Conservation (phyloP, 2,113 vertebrate species). For the Melanotaenia duboulayi region DNA sequence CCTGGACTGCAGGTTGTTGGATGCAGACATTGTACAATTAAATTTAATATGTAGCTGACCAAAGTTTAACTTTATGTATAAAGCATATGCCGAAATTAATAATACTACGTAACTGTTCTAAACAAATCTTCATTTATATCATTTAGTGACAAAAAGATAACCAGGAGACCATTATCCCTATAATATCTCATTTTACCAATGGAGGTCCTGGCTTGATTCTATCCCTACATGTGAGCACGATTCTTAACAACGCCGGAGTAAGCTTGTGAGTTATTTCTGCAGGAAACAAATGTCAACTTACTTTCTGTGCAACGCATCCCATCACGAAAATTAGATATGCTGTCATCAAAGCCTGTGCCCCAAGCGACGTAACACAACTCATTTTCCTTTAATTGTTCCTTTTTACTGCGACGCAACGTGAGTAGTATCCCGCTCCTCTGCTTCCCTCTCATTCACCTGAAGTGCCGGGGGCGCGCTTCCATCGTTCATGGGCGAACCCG, state of each 20-base stretch:
- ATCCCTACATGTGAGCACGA: constrained; percentile 36
- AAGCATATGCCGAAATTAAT: constrained; percentile 26
- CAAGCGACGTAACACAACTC: constrained; percentile 66
- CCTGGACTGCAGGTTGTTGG: background rate
- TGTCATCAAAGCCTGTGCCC: constrained; percentile 71
- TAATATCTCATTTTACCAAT: constrained; percentile 22
- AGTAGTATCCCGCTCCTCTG: constrained; percentile 69
- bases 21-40: background rate
- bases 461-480: constrained; percentile 81
- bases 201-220: constrained; percentile 19
- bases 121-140: background rate
- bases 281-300: constrained; percentile 70
- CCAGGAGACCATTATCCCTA: constrained; percentile 27
- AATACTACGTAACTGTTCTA: background rate
- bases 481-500: constrained; percentile 71
- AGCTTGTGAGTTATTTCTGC: constrained; percentile 33
- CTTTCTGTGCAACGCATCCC: constrained; percentile 80
- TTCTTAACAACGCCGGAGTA: constrained; percentile 21
- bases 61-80: background rate
- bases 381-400: constrained; percentile 73
- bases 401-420: constrained; percentile 60
- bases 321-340: constrained; percentile 74
- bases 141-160: background rate
- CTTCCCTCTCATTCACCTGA: constrained; percentile 84
- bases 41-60: constrained; percentile 18